Evolutionary conservation across 2,888 invertebrate genomes (phyloP), one percentile per base, ranked within the genome.

Genomic region (Plagiodera versicolora): DNA sequence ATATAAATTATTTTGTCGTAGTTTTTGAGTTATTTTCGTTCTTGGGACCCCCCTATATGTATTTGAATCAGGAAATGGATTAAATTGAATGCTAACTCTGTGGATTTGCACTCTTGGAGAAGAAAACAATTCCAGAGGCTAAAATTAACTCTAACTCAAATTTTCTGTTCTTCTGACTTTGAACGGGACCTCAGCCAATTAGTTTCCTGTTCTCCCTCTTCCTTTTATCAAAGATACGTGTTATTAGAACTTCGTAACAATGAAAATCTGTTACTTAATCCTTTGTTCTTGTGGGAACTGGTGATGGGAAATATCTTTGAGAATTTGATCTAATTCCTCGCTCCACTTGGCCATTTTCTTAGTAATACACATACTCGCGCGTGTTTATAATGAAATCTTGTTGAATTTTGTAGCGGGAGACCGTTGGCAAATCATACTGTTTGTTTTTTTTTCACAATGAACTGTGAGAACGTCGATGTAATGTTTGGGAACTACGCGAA

Each of bases 211-310:
- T 44, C 10, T 20, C 10, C 44, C 53, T 24, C 20, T 44, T 39
- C 39, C 2, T 14, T 10, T 39, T 14, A 39, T 17, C 50, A 58
- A 20, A 46, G 58, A 58, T 46, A 44, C 51, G 58, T 17, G 51
- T 52, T 51, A 57, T 57, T 57, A 57, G 44, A 28, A 16, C 57
- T 14, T 1, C 18, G 30, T 19, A 58, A 58, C 58, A 58, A 52
- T 45, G 51, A 52, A n/a, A 58, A 47, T 51, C 17, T 45, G 50
- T 52, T 52, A 52, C 39, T 35, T 20, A 35, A 53, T 48, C 44
- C 39, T 44, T 58, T 54, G 58, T 54, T 53, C 48, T 30, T 44
- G 58, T 58, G 58, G 54, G 53, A 58, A 58, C 49, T 35, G 47
- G 48, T 35, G 6, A 17, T 46, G 47, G 32, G 35, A 24, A 47